A percentile compares a stretch with the other conserved stretches of the same genome.
These are phyloP conservation scores for Drosophila phalerata DNA, from an alignment of 2,888 invertebrate genomes.

Conservation along the genomic window DNA sequence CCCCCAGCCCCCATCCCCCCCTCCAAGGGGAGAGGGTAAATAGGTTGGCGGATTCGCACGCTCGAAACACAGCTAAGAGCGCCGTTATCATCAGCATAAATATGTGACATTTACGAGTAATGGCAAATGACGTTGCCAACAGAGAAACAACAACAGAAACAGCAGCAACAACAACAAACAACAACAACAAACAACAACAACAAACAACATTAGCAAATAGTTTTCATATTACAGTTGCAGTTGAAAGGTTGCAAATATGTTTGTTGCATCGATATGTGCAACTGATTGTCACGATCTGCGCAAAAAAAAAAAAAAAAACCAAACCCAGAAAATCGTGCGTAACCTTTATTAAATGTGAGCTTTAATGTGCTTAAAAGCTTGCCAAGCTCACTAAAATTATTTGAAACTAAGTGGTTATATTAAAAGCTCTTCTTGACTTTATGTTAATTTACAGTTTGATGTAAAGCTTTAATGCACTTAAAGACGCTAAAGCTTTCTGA, in stretches of 20 bases:
- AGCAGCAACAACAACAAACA: slow-evolving; percentile 11
- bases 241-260: slow-evolving; percentile 49
- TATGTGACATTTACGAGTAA: slow-evolving; percentile 61
- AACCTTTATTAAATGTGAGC: not conserved
- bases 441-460: too few species aligned
- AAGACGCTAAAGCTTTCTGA: not conserved
- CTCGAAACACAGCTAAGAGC: slow-evolving; percentile 55
- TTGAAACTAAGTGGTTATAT: too few species aligned
- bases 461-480: not conserved
- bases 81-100: slow-evolving; percentile 72
- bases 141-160: slow-evolving; percentile 32
- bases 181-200: slow-evolving; percentile 5
- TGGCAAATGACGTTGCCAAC: slow-evolving; percentile 50
- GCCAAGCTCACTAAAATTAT: not conserved
- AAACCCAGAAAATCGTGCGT: slow-evolving; percentile 11
- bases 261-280: slow-evolving; percentile 6
- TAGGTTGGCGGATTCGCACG: slow-evolving; percentile 65
- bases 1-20: not conserved
- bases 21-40: not conserved
- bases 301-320: not conserved
- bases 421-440: not conserved
- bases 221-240: slow-evolving; percentile 48
- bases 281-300: slow-evolving; percentile 12
- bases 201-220: slow-evolving; percentile 27
- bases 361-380: slow-evolving; percentile 5